phyloP scores from a whole-genome alignment of 2,113 vertebrate genomes.

The Ovibos moschatus region DNA sequence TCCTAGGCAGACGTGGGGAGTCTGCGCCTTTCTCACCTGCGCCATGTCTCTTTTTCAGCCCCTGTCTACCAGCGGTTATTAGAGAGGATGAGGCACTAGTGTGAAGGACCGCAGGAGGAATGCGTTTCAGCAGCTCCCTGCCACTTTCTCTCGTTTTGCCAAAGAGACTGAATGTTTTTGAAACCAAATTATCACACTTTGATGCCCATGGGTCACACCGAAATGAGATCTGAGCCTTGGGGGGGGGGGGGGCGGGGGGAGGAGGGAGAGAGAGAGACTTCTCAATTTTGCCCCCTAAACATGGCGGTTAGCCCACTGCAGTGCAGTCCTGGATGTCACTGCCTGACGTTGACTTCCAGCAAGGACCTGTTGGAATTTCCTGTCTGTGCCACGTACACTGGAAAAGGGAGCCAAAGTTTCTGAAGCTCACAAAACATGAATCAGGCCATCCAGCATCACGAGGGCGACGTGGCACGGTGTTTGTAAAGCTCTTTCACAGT shows the following conservation, averaged over 20 bases:
- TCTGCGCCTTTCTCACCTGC: neutral
- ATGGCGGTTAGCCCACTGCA: neutral
- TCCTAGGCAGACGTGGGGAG: neutral
- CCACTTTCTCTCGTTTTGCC: conserved; percentile 49
- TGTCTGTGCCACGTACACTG: neutral
- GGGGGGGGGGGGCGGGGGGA: neutral
- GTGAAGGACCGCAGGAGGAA: neutral
- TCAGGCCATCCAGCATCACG: neutral
- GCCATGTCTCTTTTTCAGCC: conserved; percentile 64
- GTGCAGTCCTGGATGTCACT: neutral
- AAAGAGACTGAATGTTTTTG: conserved; percentile 67
- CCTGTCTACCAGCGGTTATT: conserved; percentile 81
- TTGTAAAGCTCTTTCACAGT: conserved; percentile 55
- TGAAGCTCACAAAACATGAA: neutral
- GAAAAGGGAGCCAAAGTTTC: neutral
- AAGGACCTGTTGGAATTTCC: neutral
- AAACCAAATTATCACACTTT: conserved; percentile 75
- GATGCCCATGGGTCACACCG: neutral
- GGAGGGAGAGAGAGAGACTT: neutral
- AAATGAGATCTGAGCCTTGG: conserved; percentile 29
- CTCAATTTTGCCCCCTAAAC: neutral
- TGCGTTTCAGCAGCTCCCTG: neutral
- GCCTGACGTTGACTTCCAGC: neutral
- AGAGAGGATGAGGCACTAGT: conserved; percentile 79
- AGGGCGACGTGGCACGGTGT: neutral